phyloP scores from a whole-genome alignment of 2,888 invertebrate genomes.

The Tuberolachnus salignus region DNA sequence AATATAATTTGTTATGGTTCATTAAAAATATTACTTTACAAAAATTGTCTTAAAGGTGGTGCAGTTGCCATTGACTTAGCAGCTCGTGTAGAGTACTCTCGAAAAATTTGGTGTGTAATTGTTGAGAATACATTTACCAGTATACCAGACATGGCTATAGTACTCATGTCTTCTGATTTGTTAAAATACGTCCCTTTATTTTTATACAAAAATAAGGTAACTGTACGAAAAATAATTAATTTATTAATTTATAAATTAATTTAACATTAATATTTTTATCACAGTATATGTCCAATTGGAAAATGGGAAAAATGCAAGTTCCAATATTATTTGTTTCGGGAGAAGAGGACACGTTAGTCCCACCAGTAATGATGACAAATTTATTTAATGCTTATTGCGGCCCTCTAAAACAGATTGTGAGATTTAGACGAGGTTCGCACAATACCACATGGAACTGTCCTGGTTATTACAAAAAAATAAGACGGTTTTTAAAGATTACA shows the following conservation, averaged over 20 bases:
- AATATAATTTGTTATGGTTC: conserved; percentile 15
- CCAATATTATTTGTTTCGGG: conserved; percentile 90
- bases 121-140: conserved; percentile 95
- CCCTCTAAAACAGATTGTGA: conserved; percentile 75
- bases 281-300: conserved; percentile 76
- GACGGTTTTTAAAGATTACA: conserved; percentile 39
- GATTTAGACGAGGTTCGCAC: conserved; percentile 84
- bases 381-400: conserved; percentile 79
- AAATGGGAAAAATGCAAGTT: conserved; percentile 74
- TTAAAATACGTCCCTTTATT: conserved; percentile 79
- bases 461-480: conserved; percentile 70
- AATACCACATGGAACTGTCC: conserved; percentile 93
- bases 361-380: conserved; percentile 86
- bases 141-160: conserved; percentile 89
- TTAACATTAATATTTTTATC: neutral
- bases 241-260: neutral
- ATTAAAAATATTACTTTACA: conserved; percentile 56
- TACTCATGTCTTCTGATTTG: conserved; percentile 76
- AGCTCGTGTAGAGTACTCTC: conserved; percentile 75
- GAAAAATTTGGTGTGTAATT: conserved; percentile 83
- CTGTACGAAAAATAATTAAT: neutral
- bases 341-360: conserved; percentile 83
- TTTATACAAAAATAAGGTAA: conserved; percentile 90
- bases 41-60: conserved; percentile 70
- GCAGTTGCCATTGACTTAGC: conserved; percentile 90